These are phyloP conservation scores for Rhinichthys osculus DNA, from an alignment of 2,797 vertebrate species.

Conservation along the genomic window DNA sequence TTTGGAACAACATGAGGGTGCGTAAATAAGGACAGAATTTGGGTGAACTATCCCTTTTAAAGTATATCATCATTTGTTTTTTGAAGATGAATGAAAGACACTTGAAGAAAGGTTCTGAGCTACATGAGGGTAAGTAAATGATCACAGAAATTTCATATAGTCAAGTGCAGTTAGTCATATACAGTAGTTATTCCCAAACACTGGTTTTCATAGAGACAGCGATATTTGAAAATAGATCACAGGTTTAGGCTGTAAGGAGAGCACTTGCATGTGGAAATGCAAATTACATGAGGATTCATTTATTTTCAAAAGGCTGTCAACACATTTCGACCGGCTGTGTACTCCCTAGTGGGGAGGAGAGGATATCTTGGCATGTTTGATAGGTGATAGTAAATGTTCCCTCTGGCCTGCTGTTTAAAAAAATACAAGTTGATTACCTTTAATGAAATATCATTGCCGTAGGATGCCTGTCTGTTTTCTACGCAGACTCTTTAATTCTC, in stretches of 20 bases:
- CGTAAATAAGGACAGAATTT: too few relatives aligned
- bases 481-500: conserved; percentile 12
- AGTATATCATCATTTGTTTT: not conserved
- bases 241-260: conserved; percentile 5
- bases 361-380: conserved; percentile 22
- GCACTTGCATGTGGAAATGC: not conserved
- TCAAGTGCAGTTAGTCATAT: not conserved
- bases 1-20: too few relatives aligned
- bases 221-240: conserved; percentile 13
- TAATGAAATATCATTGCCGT: conserved; percentile 40
- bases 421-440: conserved; percentile 38
- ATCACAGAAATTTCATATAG: not conserved
- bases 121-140: not conserved
- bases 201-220: not conserved
- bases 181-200: not conserved
- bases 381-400: conserved; percentile 19
- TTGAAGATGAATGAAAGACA: not conserved
- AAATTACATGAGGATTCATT: conserved; percentile 13
- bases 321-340: not conserved
- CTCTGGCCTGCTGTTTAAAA: conserved; percentile 1
- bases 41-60: too few relatives aligned
- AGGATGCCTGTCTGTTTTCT: conserved; percentile 25
- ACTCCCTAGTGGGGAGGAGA: conserved; percentile 5
- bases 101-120: not conserved
- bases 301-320: conserved; percentile 28